These are phyloP conservation scores for Argyrosomus japonicus DNA, from an alignment of 2,113 vertebrate species.

Conservation along the genomic window DNA sequence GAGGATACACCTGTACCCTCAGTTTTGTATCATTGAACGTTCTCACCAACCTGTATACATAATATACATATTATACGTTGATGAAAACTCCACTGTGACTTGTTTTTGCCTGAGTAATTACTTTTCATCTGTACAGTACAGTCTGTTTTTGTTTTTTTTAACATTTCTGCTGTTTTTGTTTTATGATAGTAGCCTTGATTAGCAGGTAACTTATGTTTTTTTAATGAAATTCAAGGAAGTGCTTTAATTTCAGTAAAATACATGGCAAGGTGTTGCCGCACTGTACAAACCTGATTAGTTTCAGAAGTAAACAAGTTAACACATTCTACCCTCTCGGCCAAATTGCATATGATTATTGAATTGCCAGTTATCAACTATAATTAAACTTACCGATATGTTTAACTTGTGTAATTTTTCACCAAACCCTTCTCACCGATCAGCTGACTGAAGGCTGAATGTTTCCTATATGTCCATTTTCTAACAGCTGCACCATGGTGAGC, in stretches of 20 bases:
- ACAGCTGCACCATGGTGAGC: conserved; percentile 17
- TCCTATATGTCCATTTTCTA: background rate
- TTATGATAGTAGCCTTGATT: conserved; percentile 23
- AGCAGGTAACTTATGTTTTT: conserved; percentile 37
- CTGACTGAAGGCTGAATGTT: background rate
- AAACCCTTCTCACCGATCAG: background rate
- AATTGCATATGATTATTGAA: conserved; percentile 40
- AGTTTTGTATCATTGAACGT: conserved; percentile 64
- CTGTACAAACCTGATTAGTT: conserved; percentile 11
- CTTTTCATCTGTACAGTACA: conserved; percentile 45
- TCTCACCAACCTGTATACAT: conserved; percentile 53
- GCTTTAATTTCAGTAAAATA: conserved; percentile 34
- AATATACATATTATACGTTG: conserved; percentile 63
- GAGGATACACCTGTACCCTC: conserved; percentile 26
- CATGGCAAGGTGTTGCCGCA: conserved; percentile 25
- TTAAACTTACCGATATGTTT: conserved; percentile 30
- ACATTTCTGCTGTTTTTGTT: conserved; percentile 53
- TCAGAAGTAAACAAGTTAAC: conserved; percentile 22
- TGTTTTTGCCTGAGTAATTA: conserved; percentile 52
- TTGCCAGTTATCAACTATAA: conserved; percentile 33
- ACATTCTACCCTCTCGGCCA: conserved; percentile 5
- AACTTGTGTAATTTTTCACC: background rate
- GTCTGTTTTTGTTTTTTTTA: conserved; percentile 22
- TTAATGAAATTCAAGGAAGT: conserved; percentile 23
- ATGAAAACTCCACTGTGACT: conserved; percentile 64